Percentiles rank a stretch among this genome's conserved stretches.
phyloP scores from a whole-genome alignment of 2,888 invertebrate genomes.

The Idaea dimidiata region DNA sequence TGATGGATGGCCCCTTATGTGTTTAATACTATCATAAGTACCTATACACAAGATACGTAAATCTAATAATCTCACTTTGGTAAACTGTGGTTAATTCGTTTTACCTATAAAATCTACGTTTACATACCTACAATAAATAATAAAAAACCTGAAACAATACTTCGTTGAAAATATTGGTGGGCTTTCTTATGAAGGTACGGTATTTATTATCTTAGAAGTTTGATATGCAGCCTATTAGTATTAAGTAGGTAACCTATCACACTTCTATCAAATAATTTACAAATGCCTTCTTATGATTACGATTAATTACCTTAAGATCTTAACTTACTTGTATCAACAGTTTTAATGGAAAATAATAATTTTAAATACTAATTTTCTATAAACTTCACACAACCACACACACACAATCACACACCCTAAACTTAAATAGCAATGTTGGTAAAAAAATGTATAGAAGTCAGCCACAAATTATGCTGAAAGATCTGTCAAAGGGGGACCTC shows the following conservation, averaged over 20 bases:
- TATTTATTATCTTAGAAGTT: too few species aligned
- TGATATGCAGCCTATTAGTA: too few species aligned
- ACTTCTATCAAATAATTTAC: neutral
- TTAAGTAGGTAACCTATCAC: too few species aligned
- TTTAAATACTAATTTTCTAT: neutral
- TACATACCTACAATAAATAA: slow-evolving; percentile 21
- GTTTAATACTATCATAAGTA: neutral
- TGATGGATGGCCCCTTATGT: too few species aligned
- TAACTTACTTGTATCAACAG: neutral
- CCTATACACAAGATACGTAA: slow-evolving; percentile 52
- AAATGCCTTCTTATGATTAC: neutral
- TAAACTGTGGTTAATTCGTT: slow-evolving; percentile 80
- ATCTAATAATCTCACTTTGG: slow-evolving; percentile 82
- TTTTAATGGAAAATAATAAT: neutral
- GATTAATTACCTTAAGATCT: neutral
- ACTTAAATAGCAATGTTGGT: too few species aligned
- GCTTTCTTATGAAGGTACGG: neutral
- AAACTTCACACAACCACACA: neutral
- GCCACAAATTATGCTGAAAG: too few species aligned
- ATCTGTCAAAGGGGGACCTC: too few species aligned
- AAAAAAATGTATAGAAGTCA: too few species aligned
- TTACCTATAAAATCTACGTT: slow-evolving; percentile 20
- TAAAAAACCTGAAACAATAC: slow-evolving; percentile 15
- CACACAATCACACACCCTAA: too few species aligned
- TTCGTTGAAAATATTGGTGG: slow-evolving; percentile 17